These are phyloP conservation scores for Zosterops hypoxanthus DNA, from an alignment of 2,113 vertebrate genomes.

Conservation along the genomic window DNA sequence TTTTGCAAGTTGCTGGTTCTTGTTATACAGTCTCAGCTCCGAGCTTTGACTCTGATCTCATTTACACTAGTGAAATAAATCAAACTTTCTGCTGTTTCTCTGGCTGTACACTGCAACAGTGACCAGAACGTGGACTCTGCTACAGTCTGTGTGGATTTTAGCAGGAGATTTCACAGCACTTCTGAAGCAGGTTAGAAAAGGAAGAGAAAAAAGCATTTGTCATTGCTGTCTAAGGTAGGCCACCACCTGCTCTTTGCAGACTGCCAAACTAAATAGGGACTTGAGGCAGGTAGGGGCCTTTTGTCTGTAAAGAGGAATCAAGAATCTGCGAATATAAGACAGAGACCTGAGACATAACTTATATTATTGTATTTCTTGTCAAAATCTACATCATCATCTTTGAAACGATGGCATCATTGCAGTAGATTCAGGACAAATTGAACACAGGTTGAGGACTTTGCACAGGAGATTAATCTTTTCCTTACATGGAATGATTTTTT, in stretches of 20 bases:
- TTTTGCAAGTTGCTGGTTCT: not conserved
- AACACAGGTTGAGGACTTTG: not conserved
- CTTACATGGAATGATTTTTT: not conserved
- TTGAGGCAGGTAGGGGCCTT: not conserved
- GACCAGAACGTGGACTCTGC: not conserved
- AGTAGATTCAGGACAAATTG: not conserved
- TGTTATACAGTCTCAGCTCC: not conserved
- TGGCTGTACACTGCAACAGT: not conserved
- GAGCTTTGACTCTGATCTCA: not conserved
- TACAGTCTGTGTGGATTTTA: not conserved
- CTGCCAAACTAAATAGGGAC: not conserved
- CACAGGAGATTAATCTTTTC: not conserved
- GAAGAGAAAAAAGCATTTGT: not conserved
- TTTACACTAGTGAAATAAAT: conserved; percentile 1
- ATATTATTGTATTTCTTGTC: not conserved
- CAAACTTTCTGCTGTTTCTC: not conserved
- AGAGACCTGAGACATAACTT: not conserved
- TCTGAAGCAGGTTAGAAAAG: not conserved
- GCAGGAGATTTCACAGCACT: not conserved
- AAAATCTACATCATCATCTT: not conserved
- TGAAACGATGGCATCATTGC: not conserved
- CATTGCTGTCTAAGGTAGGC: not conserved
- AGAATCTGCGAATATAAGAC: not conserved
- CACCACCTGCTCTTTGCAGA: not conserved
- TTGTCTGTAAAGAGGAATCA: not conserved